Evolutionary conservation across 2,888 invertebrate species (phyloP), one percentile per base, ranked within the genome.

Genomic region (Clepsis dumicolana): DNA sequence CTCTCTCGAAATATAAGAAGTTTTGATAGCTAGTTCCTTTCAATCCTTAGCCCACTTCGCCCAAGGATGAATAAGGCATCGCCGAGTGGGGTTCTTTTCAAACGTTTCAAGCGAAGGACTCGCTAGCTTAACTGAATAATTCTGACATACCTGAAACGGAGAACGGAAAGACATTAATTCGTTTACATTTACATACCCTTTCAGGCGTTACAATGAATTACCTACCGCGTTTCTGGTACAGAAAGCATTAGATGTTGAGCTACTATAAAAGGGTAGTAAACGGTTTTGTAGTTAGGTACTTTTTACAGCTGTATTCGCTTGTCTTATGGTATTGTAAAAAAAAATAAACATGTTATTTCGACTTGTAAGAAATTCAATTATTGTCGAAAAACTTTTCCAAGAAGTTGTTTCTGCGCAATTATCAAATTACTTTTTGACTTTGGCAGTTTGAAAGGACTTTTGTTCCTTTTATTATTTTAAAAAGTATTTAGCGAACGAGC

Each of bases 391-490:
- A 48, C 48, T 48, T 48, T 21, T 18, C 21, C 48, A 21, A 24
- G 32, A 56, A 21, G 24, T 56, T 48, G 18, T 62, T 52, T 24
- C 48, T 32, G 35, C 12, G 21, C n/a, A 52, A 25, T 54, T 56
- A 44, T 56, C 8, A 56, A 64, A 54, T 32, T 14, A 2, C 38
- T 52, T 12, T 53, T 54, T 44, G 14, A 16, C 44, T 12, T 18
- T 24, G 29, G 14, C 21, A 14, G 24, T 29, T 50, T 21, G 35
- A 16, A 29, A 52, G 27, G 21, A 41, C 52, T 29, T 65, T 65
- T 27, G 16, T 57, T 52, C 38, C 12, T 52, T 10, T 56, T 60
- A 48, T 65, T 59, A 52, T 50, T 64, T 57, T 64, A 38, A 41
- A 41, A 35, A 44, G 44, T 57, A 59, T 65, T 65, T 50, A 52